phyloP scores from a whole-genome alignment of 92 coral and sea anemone genomes.

The Zoanthus solanderi region DNA sequence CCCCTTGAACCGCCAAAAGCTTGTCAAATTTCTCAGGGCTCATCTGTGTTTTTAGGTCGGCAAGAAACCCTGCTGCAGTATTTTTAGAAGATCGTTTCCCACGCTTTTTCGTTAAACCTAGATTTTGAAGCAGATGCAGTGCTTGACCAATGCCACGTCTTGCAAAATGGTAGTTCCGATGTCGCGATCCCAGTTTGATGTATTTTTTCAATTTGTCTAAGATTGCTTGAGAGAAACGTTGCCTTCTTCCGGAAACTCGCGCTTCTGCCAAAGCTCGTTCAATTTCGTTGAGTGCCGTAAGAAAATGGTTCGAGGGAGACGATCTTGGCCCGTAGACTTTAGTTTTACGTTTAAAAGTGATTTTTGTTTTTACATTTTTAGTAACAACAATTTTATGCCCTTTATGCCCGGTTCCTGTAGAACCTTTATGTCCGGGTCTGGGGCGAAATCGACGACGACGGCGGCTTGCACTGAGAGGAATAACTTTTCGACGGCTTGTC shows the following conservation, averaged over 20 bases:
- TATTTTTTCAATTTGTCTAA: too few species aligned
- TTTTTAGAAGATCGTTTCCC: slow-evolving; percentile 64
- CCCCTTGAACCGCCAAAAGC: slow-evolving; percentile 90
- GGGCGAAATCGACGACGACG: too few species aligned
- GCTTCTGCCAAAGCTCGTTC: slow-evolving; percentile 84
- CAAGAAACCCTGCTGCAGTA: slow-evolving; percentile 65
- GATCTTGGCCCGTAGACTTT: slow-evolving; percentile 15
- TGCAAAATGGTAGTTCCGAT: slow-evolving; percentile 50
- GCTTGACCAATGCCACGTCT: slow-evolving; percentile 37
- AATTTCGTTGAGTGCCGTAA: slow-evolving; percentile 79
- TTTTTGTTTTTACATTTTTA: background rate
- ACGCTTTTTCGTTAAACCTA: slow-evolving; percentile 37
- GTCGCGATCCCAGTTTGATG: too few species aligned
- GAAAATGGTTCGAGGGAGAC: slow-evolving; percentile 83
- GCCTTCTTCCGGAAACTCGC: slow-evolving; percentile 40
- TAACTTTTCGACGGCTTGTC: too few species aligned
- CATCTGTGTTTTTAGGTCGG: slow-evolving; percentile 65
- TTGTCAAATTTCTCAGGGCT: slow-evolving; percentile 73
- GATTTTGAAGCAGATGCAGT: slow-evolving; percentile 47
- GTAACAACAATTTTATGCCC: too few species aligned
- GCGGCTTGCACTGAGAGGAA: too few species aligned
- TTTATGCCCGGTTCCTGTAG: too few species aligned
- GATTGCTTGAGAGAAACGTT: too few species aligned
- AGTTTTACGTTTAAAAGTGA: slow-evolving; percentile 43
- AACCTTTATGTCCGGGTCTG: too few species aligned